A percentile compares a stretch with the other conserved stretches of the same genome.
Evolutionary conservation across 2,113 vertebrate species (phyloP).

Genomic region (Calidris pugnax): DNA sequence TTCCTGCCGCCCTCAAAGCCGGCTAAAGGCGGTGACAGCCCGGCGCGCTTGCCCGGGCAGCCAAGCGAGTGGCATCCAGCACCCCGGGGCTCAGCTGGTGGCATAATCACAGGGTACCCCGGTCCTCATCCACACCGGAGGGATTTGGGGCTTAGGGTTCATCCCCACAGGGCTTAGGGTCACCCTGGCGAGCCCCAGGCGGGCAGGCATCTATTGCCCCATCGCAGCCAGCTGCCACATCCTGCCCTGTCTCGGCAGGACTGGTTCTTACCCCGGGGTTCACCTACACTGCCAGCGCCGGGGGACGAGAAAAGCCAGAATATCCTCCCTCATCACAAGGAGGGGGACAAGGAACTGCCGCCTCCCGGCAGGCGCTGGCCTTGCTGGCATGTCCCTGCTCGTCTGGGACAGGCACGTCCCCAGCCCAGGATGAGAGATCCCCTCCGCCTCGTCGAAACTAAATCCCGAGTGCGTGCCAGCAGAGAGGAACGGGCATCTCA

Average conservation of each 20-base stretch:
- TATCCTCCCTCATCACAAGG: fast-evolving
- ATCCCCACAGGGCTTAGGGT: fast-evolving
- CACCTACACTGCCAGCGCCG: fast-evolving
- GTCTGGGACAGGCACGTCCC: fast-evolving
- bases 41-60: fast-evolving
- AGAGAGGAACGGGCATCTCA: neutral
- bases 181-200: neutral
- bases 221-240: neutral
- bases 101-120: fast-evolving
- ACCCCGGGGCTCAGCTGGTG: fast-evolving
- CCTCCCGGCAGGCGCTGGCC: neutral
- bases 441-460: neutral
- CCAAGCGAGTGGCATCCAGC: fast-evolving
- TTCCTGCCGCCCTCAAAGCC: neutral
- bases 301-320: neutral
- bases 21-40: fast-evolving
- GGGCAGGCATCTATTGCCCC: neutral
- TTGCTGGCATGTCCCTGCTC: fast-evolving
- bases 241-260: fast-evolving
- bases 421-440: fast-evolving
- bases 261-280: fast-evolving
- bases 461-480: fast-evolving
- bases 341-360: fast-evolving
- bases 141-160: neutral
- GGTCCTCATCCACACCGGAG: fast-evolving